Conservation (phyloP, 2,888 invertebrate genomes). For the Agrotis puta region DNA sequence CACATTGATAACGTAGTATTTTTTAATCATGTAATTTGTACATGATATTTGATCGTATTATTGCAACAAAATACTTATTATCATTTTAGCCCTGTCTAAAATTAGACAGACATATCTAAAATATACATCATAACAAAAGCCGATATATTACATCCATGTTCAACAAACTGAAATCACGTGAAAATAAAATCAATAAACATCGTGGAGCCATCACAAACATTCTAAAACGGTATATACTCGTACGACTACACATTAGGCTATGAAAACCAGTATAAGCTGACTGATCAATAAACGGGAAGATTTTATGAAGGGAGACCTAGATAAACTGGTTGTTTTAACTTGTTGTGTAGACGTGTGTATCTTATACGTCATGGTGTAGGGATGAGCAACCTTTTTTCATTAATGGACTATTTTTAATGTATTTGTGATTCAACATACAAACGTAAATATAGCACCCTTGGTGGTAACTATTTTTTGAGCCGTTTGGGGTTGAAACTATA, state of each 20-base stretch:
- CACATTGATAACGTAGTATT: too few species aligned
- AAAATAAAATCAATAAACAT: constrained; percentile 38
- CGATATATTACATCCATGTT: constrained; percentile 9
- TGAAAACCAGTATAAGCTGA: too few species aligned
- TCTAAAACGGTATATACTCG: not conserved
- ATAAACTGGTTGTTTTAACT: too few species aligned
- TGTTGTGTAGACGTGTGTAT: too few species aligned
- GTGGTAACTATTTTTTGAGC: too few species aligned
- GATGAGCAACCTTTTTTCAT: constrained; percentile 2
- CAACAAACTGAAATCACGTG: constrained; percentile 1
- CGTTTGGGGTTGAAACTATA: too few species aligned
- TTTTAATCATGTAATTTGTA: too few species aligned
- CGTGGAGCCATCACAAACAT: constrained; percentile 14
- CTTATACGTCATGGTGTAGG: constrained; percentile 13
- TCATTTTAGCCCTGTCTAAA: not conserved
- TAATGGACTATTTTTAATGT: not conserved
- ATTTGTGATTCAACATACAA: not conserved
- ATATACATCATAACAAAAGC: constrained; percentile 10
- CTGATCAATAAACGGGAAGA: too few species aligned
- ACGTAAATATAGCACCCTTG: too few species aligned
- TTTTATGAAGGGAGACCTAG: too few species aligned
- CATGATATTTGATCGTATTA: not conserved
- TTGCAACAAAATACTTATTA: not conserved
- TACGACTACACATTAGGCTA: too few species aligned
- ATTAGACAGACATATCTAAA: not conserved